Base-by-base conservation (phyloP, 2,113 vertebrate genomes). In the Himantopus leucocephalus region DNA sequence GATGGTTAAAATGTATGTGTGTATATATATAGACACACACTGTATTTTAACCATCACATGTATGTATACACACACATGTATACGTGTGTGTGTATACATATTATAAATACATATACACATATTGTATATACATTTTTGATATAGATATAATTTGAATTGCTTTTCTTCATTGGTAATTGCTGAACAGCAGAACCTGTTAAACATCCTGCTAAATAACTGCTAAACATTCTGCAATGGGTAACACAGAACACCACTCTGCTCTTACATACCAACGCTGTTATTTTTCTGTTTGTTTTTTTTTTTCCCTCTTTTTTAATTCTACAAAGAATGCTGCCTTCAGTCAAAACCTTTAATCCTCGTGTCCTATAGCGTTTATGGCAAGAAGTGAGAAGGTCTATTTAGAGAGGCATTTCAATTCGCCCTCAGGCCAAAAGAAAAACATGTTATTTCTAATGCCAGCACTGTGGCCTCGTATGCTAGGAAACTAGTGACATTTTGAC, bases 401-500 rank as follows among this genome's bases (percentile, higher is more conserved):
- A 95, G 92, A 94, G 62, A 97, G 82, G 68, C 72, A 96, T 96
- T 97, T 94, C 96, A 95, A 79, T 95, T 96, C 55, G 30, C 73
- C 93, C 92, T 97, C 75, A 82, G 93, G 95, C 95, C 94, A 94
- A 94, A 96, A 95, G 91, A 67, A 96, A 96, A 96, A 91, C 80
- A 70, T 89, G 96, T 96, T 97, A 96, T 94, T 96, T 96, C 84
- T 97, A 95, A 97, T 95, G 92, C 95, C 93, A 88, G 62, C 55
- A 55, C 80, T 85, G 90, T 82, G 92, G 92, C 91, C 82, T 96
- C 90, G 82, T 94, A 91, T 90, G 82, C 85, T 94, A 86, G 93
- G 81, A 95, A 96, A 95, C 86, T 90, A 90, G 94, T 93, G 95
- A 97, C 91, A 96, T 94, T 97, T 96, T 96, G 94, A 96, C 92